phyloP scores from a whole-genome alignment of 2,113 vertebrate species.

The Toxostoma redivivum region DNA sequence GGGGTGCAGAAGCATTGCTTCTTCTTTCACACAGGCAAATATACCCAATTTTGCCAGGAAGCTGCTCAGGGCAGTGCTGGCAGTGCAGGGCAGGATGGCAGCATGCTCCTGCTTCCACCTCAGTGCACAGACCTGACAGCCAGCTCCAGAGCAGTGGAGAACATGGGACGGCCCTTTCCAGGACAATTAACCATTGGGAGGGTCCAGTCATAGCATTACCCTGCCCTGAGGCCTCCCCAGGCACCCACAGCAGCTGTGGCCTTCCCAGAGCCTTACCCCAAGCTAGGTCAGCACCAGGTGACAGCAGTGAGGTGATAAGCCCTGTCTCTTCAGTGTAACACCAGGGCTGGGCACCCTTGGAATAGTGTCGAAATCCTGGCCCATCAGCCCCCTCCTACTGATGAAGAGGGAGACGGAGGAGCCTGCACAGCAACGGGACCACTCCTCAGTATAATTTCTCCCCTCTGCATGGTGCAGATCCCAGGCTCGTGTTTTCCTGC shows the following conservation, averaged over 20 bases:
- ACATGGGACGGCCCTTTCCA: neutral
- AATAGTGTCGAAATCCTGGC: neutral
- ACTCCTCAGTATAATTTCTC: neutral
- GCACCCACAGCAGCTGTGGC: neutral
- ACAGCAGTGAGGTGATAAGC: neutral
- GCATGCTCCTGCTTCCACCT: neutral
- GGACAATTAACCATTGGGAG: neutral
- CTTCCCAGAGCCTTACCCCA: neutral
- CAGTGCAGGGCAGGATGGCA: neutral
- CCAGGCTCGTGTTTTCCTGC: neutral
- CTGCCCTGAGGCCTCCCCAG: neutral
- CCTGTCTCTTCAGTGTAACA: rapidly evolving
- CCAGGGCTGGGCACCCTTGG: neutral
- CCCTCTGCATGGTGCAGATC: neutral
- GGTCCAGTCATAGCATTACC: rapidly evolving
- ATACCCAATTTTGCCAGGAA: neutral
- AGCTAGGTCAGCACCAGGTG: neutral
- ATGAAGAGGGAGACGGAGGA: neutral
- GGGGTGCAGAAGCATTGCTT: neutral
- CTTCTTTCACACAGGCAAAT: neutral
- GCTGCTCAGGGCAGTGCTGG: neutral
- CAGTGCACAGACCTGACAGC: neutral
- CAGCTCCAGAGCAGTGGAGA: neutral
- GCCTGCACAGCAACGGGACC: neutral
- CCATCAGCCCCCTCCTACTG: neutral